Evolutionary conservation across 2,113 vertebrate genomes (phyloP).

Genomic region (Channa maculata): DNA sequence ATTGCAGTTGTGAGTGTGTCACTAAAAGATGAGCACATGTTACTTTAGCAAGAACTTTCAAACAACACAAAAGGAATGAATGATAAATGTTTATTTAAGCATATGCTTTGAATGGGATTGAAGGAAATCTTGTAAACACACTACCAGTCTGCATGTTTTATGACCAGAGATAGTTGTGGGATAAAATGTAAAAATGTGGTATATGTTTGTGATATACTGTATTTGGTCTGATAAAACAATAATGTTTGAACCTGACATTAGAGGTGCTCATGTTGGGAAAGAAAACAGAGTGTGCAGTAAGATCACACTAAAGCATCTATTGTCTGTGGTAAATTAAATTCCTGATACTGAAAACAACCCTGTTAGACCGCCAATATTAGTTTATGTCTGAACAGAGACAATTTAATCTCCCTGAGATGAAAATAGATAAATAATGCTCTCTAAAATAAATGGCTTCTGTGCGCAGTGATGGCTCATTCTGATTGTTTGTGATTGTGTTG

Average conservation of each 20-base stretch:
- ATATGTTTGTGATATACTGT: background rate
- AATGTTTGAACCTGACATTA: slow-evolving; percentile 10
- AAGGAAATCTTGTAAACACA: background rate
- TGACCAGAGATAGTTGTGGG: background rate
- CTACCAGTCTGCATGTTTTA: background rate
- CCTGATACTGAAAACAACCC: slow-evolving; percentile 36
- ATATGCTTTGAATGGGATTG: slow-evolving; percentile 21
- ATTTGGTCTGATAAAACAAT: slow-evolving; percentile 3
- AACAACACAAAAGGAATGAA: slow-evolving; percentile 21
- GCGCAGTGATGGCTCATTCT: slow-evolving; percentile 69
- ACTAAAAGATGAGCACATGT: slow-evolving; percentile 14
- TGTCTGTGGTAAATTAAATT: slow-evolving; percentile 37
- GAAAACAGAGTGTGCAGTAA: background rate
- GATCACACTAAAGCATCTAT: slow-evolving; percentile 15
- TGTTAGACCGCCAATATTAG: slow-evolving; percentile 29
- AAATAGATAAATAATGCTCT: slow-evolving; percentile 64
- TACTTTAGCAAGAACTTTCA: slow-evolving; percentile 19
- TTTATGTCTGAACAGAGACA: slow-evolving; percentile 45
- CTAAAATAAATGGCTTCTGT: slow-evolving; percentile 61
- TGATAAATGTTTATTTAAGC: slow-evolving; percentile 39
- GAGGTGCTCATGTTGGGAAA: background rate
- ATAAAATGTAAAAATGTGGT: too few species aligned
- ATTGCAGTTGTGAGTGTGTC: slow-evolving; percentile 47
- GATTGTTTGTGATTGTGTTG: slow-evolving; percentile 80
- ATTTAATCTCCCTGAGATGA: slow-evolving; percentile 58